Evolutionary conservation across 2,113 vertebrate species (phyloP).

Genomic region (Upupa epops): DNA sequence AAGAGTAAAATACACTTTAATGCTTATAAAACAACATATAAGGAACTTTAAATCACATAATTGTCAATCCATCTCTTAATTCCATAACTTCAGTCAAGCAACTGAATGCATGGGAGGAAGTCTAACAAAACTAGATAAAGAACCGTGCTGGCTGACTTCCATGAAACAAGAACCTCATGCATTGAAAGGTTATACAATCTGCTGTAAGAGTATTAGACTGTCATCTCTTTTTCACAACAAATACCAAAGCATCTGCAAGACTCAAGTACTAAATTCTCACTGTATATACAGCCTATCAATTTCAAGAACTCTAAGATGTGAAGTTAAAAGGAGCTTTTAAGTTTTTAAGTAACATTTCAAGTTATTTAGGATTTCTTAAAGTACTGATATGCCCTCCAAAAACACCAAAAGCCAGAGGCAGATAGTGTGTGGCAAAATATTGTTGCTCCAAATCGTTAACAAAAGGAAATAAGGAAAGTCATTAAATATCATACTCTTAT

Average conservation of each 20-base stretch:
- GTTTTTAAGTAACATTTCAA: neutral
- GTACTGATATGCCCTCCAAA: no score
- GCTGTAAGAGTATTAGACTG: neutral
- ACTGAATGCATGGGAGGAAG: neutral
- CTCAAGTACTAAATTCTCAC: neutral
- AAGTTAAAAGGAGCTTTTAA: neutral
- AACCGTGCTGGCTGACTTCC: neutral
- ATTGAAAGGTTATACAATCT: neutral
- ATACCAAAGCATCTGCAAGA: neutral
- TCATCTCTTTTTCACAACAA: neutral
- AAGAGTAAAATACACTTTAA: neutral
- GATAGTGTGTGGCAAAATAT: neutral
- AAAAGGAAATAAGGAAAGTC: neutral
- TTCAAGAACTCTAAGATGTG: neutral
- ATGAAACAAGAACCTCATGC: neutral
- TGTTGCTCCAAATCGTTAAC: neutral
- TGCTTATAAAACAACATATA: neutral
- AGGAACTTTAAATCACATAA: neutral
- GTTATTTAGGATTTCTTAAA: neutral
- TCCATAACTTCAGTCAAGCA: neutral
- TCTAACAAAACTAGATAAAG: neutral
- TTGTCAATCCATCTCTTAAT: neutral
- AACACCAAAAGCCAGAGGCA: neutral
- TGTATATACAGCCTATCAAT: neutral
- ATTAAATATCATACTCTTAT: neutral